phyloP scores from a whole-genome alignment of 2,888 invertebrate species.

The Altica lythri region DNA sequence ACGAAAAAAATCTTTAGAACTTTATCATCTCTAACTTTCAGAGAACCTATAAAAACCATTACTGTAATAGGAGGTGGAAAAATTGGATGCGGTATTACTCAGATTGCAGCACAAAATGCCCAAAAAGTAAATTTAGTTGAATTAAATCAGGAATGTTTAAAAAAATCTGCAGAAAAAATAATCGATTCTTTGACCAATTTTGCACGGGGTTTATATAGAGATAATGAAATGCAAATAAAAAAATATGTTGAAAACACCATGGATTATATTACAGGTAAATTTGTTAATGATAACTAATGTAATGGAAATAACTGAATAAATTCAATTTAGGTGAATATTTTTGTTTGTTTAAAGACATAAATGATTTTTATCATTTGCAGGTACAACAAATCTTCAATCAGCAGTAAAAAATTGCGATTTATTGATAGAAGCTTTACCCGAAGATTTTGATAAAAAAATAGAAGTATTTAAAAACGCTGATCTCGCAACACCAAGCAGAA shows the following conservation, averaged over 20 bases:
- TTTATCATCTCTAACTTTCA: background rate
- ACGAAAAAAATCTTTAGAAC: background rate
- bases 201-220: constrained; percentile 5
- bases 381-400: constrained; percentile 3
- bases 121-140: constrained; percentile 15
- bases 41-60: constrained; percentile 3
- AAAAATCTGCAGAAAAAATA: constrained; percentile 9
- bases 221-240: constrained; percentile 3
- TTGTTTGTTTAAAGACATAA: too few relatives aligned
- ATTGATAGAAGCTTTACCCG: constrained; percentile 11
- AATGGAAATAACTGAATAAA: too few relatives aligned
- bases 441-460: constrained; percentile 11
- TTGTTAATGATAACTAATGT: too few relatives aligned
- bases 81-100: constrained; percentile 12
- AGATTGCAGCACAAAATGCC: constrained; percentile 13
- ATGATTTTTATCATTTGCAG: background rate
- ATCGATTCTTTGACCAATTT: background rate
- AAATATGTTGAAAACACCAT: constrained; percentile 13
- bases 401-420: constrained; percentile 11
- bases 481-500: background rate
- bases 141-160: constrained; percentile 6
- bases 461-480: constrained; percentile 7
- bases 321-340: too few relatives aligned
- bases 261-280: constrained; percentile 14
- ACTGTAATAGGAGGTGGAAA: constrained; percentile 17